Base-by-base conservation (phyloP, 1,140 invertebrate species). In the Drosophila mojavensis region DNA sequence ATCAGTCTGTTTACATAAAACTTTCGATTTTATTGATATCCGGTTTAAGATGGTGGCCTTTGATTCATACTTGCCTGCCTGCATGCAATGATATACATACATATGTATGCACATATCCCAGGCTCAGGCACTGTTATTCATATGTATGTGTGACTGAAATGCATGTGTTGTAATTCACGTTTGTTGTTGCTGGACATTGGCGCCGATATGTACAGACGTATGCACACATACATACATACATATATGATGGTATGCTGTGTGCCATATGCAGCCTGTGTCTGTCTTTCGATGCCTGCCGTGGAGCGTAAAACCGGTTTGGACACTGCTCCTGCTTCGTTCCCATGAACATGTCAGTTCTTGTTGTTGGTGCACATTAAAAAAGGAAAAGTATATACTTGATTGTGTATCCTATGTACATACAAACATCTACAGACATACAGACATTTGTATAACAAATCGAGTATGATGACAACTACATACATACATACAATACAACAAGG, bases 21-120 rank as follows among this genome's bases (percentile, higher is more conserved):
- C 84, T 88, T 88, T 88, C 84, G 78, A 75, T 89, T 89, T 89
- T 88, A 48, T 65, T 89, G 74, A 75, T 88, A 83, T 83, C 84
- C 84, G 84, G 84, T 89, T 89, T 80, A 67, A 50, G 26, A 41
- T 53, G 60, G 41, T 67, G 47, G 43, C 71, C 33, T 9, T 79
- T 41, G 61, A 13, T 15, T 56, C 26, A 43, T 24, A 43, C 33
- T n/a, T 20, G 2, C 47, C 30, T 45, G 24, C 24, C 20, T 30
- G 4, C 28, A 3, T 6, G 3, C 5, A 30, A 30, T 6, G 28
- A 48, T 4, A 54, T 48, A 20, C 1, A n/a, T 41, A 41, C 13
- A 28, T 48, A 47, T 36, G 41, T n/a, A 51, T n/a, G 24, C 3
- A 47, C 9, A 47, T 47, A 17, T 17, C 9, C 11, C 20, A 26